Conservation (phyloP, 2,797 vertebrate species). For the Tiaroga cobitis region DNA sequence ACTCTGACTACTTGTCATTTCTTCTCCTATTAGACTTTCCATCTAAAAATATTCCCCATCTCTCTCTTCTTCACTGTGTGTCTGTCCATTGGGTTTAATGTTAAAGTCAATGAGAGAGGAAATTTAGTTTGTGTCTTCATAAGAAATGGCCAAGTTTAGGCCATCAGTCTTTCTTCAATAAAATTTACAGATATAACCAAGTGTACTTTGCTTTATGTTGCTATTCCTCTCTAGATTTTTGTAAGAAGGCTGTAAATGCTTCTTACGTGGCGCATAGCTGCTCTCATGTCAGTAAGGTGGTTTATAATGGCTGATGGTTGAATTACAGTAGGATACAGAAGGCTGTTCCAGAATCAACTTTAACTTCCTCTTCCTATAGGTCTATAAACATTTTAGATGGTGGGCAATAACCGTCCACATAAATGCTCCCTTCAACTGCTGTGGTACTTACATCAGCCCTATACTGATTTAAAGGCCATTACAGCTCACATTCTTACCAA, state of each 20-base stretch:
- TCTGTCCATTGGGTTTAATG: conserved; percentile 9
- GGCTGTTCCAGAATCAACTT: not conserved
- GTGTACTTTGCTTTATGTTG: conserved; percentile 9
- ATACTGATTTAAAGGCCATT: not conserved
- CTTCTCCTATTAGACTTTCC: not conserved
- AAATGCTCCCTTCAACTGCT: conserved; percentile 12
- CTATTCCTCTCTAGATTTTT: not conserved
- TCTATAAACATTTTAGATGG: conserved; percentile 24
- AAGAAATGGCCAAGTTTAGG: not conserved
- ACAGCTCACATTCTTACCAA: not conserved
- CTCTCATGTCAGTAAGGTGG: not conserved
- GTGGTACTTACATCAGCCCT: not conserved
- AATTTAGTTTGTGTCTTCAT: not conserved
- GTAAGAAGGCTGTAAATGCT: conserved; percentile 11
- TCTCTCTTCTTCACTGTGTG: not conserved
- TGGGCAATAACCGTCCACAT: not conserved
- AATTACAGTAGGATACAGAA: not conserved
- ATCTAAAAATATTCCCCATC: not conserved
- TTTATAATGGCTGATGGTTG: not conserved
- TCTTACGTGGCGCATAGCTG: not conserved
- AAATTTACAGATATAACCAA: not conserved
- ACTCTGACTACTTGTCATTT: conserved; percentile 23
- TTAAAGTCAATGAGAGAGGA: conserved; percentile 2
- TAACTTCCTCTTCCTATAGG: not conserved
- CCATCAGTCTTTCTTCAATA: conserved; percentile 4